Evolutionary conservation across 2,888 invertebrate genomes (phyloP).

Genomic region (Drosophila antonietae): DNA sequence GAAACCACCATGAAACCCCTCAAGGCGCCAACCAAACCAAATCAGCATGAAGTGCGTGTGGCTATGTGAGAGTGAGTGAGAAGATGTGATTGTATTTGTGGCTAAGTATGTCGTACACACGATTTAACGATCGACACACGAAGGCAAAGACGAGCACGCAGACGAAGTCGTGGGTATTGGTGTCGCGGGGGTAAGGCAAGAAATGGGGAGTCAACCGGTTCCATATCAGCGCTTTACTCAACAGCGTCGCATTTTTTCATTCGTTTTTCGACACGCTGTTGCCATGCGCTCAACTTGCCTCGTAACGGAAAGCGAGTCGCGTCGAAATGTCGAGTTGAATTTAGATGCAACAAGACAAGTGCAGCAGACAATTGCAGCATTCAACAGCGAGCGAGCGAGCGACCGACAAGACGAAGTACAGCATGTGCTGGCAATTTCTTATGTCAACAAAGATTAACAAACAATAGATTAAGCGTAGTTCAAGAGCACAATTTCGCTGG

Average conservation of each 20-base stretch:
- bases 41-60: constrained; percentile 18
- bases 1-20: constrained; percentile 34
- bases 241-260: constrained; percentile 24
- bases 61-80: neutral
- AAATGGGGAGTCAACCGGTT: constrained; percentile 56
- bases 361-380: constrained; percentile 41
- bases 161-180: constrained; percentile 17
- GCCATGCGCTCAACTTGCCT: constrained; percentile 44
- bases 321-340: constrained; percentile 12
- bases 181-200: neutral
- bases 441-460: neutral
- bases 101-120: constrained; percentile 45
- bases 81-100: neutral
- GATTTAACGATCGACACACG: constrained; percentile 52
- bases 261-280: constrained; percentile 43
- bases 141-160: constrained; percentile 32
- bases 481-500: constrained; percentile 1
- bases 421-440: constrained; percentile 39
- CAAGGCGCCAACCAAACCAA: constrained; percentile 30
- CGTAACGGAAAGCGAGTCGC: constrained; percentile 33
- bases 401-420: neutral
- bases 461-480: constrained; percentile 1
- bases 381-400: neutral
- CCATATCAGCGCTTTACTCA: constrained; percentile 46
- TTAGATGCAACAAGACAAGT: constrained; percentile 31